Conservation (phyloP, 1,140 invertebrate genomes). For the Sitophilus oryzae region DNA sequence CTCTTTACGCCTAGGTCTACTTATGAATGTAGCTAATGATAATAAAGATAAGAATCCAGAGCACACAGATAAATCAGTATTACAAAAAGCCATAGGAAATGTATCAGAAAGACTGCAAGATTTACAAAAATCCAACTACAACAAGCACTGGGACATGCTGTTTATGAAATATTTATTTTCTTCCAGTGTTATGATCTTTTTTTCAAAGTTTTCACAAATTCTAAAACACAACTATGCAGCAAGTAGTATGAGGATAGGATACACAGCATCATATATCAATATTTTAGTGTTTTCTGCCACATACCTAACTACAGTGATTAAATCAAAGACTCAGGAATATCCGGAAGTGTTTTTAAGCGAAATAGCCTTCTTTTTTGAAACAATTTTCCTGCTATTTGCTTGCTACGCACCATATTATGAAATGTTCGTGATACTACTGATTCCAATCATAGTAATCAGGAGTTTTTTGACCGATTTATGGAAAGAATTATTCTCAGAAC, state of each 20-base stretch:
- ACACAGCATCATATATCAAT: constrained; percentile 23
- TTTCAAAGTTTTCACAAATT: constrained; percentile 22
- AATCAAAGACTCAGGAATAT: constrained; percentile 1
- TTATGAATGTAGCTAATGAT: constrained; percentile 10
- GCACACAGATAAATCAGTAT: constrained; percentile 7
- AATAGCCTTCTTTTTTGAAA: constrained; percentile 6
- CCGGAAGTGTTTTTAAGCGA: constrained; percentile 8
- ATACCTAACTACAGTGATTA: constrained; percentile 1
- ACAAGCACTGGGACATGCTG: constrained; percentile 23
- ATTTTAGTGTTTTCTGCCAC: constrained; percentile 9
- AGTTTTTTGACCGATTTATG: constrained; percentile 13
- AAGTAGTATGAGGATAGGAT: constrained; percentile 11
- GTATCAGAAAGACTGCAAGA: constrained; percentile 1
- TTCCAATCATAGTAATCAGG: constrained; percentile 15
- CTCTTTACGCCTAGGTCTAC: too few relatives aligned
- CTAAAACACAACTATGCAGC: constrained; percentile 18
- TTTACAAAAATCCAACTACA: constrained; percentile 9
- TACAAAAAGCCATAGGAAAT: constrained; percentile 10
- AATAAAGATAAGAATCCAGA: constrained; percentile 13
- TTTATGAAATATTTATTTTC: constrained; percentile 17
- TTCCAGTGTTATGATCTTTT: constrained; percentile 20
- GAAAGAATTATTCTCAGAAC: constrained; percentile 13
- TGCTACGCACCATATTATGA: constrained; percentile 22
- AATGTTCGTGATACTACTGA: constrained; percentile 9
- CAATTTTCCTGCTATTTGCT: constrained; percentile 8